Evolutionary conservation across 2,888 invertebrate genomes (phyloP), one percentile per base, ranked within the genome.

Genomic region (Meloe dianella): DNA sequence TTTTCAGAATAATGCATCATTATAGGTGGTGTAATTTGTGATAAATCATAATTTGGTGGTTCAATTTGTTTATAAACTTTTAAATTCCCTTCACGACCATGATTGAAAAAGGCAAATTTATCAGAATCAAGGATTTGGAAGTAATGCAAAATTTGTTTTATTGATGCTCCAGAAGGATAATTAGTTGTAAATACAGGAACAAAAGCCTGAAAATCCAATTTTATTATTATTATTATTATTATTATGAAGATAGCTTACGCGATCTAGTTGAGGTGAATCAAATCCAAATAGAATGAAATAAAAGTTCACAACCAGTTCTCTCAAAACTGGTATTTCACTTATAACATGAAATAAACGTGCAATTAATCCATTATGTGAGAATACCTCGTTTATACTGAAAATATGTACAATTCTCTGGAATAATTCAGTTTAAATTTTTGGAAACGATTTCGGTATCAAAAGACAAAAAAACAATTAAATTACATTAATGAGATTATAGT

Each of bases 11-110:
- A 69, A 57, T 65, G 64, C 14, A 69, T 35, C 8, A 62, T 64
- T 27, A 63, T 17, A 1, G 65, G 65, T 17, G 65, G 30, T 10
- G 57, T 51, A 35, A 67, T 35, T 65, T 57, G 47, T 7, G 67
- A 63, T 20, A 67, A 59, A 57, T 69, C 35, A 29, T 67, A 69
- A 9, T 3, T 20, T 38, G 69, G 67, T 30, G 69, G 67, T 47
- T 51, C 30, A n/a, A 20, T 17, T 57, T 41, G 57, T 7, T 61
- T 63, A 60, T 69, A 69, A 20, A 30, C 62, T 32, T 60, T 32
- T n/a, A 66, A 47, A 61, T 69, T 69, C 35, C 27, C 20, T 6
- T 20, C 27, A 20, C 8, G n/a, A 12, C 69, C 69, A 29, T 61
- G 62, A 60, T 67, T 65, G 29, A 60, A 69, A 1, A 35, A 47